Evolutionary conservation across 23 tunicate genomes (phyloP), one percentile per base, ranked within the genome.

Genomic region (Trididemnum clinides): DNA sequence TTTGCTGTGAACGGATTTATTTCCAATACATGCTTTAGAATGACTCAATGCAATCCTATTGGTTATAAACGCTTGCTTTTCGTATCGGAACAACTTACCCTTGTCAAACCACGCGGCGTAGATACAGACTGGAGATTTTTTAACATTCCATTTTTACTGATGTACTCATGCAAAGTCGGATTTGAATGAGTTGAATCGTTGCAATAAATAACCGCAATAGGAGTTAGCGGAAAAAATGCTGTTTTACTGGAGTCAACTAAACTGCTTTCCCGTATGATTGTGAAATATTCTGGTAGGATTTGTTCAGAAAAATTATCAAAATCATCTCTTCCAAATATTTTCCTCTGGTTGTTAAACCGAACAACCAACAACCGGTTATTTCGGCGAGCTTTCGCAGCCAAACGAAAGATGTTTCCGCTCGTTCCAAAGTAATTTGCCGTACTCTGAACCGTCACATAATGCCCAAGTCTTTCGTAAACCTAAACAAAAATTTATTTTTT

Each of bases 291-390:
- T 0, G 95, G 95, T 22, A 89, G 33, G 23, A 30, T 34, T 31
- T 33, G 20, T 30, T 15, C 7, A 7, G 19, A 15, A 27, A 20
- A 1, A 23, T 74, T 39, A 33, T 38, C 80, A 19, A 33, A 50
- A 19, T 33, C 10, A 20, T 33, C 64, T n/a, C n/a, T n/a, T n/a
- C n/a, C n/a, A n/a, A n/a, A n/a, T n/a, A n/a, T n/a, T n/a, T n/a
- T n/a, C n/a, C n/a, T n/a, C n/a, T n/a, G n/a, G n/a, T n/a, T n/a
- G n/a, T n/a, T n/a, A 69, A 87, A 92, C 64, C 54, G 74, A 26
- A 88, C 97, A 70, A 92, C 51, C 39, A 92, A 19, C n/a, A 92
- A 59, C 44, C 88, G 88, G 1, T 39, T 64, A 0, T 51, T 28
- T 5, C 20, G 75, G 2, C 97, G 59, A 15, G 91, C 87, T 37